Conservation (phyloP, 1,140 invertebrate genomes). For the Polypedilum pembai region DNA sequence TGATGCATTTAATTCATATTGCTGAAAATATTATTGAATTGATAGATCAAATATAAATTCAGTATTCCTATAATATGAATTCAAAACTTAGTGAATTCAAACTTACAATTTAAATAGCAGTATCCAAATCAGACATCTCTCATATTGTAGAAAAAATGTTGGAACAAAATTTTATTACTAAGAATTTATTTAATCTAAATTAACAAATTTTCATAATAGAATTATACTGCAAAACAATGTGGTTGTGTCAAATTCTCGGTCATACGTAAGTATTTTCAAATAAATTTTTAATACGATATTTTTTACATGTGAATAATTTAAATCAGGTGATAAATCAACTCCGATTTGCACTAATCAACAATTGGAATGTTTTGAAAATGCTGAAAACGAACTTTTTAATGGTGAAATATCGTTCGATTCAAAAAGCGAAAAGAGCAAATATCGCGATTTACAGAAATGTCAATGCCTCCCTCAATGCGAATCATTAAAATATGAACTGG, state of each 20-base stretch:
- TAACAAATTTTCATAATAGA: too few relatives aligned
- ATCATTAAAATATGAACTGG: constrained; percentile 50
- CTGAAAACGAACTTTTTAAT: constrained; percentile 40
- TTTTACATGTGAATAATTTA: background rate
- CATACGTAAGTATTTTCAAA: constrained; percentile 48
- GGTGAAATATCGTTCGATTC: constrained; percentile 32
- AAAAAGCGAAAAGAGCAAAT: constrained; percentile 35
- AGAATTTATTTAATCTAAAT: too few relatives aligned
- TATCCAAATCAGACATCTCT: background rate
- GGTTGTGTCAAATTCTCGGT: constrained; percentile 56
- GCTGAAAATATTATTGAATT: too few relatives aligned
- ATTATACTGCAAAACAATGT: constrained; percentile 50
- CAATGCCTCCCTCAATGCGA: constrained; percentile 55
- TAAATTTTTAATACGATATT: too few relatives aligned
- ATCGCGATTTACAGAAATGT: constrained; percentile 40
- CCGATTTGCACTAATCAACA: constrained; percentile 44
- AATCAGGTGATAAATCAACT: constrained; percentile 32
- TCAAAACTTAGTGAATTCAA: too few relatives aligned
- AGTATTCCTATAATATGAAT: too few relatives aligned
- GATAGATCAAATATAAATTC: background rate
- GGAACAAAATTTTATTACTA: too few relatives aligned
- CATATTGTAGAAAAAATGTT: background rate
- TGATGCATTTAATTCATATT: background rate
- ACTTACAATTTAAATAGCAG: too few relatives aligned
- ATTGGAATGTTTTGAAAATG: constrained; percentile 41